phyloP scores from a whole-genome alignment of 2,113 vertebrate genomes.

The Fukomys damarensis region DNA sequence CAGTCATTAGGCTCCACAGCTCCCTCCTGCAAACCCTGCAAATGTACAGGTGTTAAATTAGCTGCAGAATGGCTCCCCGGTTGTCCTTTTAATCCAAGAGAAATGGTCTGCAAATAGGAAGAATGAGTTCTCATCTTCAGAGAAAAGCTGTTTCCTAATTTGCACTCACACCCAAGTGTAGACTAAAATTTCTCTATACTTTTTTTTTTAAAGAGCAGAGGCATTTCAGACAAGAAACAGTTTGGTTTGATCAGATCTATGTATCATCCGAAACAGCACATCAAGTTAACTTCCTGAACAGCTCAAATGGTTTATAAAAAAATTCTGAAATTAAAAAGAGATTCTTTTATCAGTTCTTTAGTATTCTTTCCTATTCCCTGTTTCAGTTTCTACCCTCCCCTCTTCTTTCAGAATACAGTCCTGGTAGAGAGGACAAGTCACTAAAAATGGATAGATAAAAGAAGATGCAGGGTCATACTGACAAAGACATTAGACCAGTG shows the following conservation, averaged over 20 bases:
- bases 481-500: neutral
- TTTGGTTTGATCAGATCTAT: neutral
- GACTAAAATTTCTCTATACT: neutral
- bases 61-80: neutral
- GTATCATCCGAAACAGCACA: neutral
- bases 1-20: neutral
- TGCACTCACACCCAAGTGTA: neutral
- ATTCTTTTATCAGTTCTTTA: neutral
- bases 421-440: neutral
- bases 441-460: neutral
- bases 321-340: neutral
- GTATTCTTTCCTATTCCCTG: neutral
- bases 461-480: neutral
- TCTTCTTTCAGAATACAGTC: neutral
- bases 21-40: neutral
- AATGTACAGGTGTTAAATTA: neutral
- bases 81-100: neutral
- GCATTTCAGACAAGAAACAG: neutral
- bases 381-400: neutral
- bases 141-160: slow-evolving; percentile 9
- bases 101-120: neutral
- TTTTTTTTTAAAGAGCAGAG: neutral
- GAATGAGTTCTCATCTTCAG: neutral
- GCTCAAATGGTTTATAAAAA: neutral
- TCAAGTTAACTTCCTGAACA: neutral